A percentile compares a stretch with the other conserved stretches of the same genome.
These are phyloP conservation scores for Julus scanicus DNA, from an alignment of 2,888 invertebrate species.

Conservation along the genomic window DNA sequence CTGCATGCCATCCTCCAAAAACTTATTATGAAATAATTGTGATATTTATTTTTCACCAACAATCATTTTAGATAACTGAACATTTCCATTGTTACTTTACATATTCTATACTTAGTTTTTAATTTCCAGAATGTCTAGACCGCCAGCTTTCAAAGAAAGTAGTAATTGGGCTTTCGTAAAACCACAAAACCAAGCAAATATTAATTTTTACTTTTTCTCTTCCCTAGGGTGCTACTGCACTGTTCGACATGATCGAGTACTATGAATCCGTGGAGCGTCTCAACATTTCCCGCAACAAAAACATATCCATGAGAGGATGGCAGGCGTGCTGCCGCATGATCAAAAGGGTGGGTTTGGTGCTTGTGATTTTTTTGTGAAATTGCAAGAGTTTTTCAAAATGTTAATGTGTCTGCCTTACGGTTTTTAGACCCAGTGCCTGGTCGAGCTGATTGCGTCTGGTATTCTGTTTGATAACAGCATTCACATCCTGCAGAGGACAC, in stretches of 20 bases:
- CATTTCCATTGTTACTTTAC: too few relatives aligned
- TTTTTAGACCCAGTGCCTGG: slow-evolving; percentile 76
- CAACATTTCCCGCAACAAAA: slow-evolving; percentile 80
- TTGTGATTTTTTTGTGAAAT: background rate
- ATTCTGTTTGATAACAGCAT: slow-evolving; percentile 75
- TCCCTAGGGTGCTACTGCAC: slow-evolving; percentile 74
- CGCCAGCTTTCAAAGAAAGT: too few relatives aligned
- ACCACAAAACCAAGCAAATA: too few relatives aligned
- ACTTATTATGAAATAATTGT: too few relatives aligned
- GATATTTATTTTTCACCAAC: too few relatives aligned
- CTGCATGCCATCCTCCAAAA: too few relatives aligned
- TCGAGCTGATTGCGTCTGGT: slow-evolving; percentile 75
- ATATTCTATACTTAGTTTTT: too few relatives aligned
- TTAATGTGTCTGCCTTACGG: background rate
- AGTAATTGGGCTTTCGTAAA: too few relatives aligned
- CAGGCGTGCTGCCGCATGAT: slow-evolving; percentile 82
- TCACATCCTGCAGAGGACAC: slow-evolving; percentile 78
- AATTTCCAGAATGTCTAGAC: too few relatives aligned
- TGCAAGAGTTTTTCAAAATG: background rate
- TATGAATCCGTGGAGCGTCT: slow-evolving; percentile 84
- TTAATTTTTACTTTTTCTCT: slow-evolving; percentile 39
- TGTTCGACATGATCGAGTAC: slow-evolving; percentile 93
- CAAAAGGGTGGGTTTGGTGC: slow-evolving; percentile 73
- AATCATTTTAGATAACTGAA: too few relatives aligned
- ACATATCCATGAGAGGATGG: slow-evolving; percentile 84